These are phyloP conservation scores for Neolamprologus tretocephalus DNA, from an alignment of 2,113 vertebrate genomes.

Conservation along the genomic window DNA sequence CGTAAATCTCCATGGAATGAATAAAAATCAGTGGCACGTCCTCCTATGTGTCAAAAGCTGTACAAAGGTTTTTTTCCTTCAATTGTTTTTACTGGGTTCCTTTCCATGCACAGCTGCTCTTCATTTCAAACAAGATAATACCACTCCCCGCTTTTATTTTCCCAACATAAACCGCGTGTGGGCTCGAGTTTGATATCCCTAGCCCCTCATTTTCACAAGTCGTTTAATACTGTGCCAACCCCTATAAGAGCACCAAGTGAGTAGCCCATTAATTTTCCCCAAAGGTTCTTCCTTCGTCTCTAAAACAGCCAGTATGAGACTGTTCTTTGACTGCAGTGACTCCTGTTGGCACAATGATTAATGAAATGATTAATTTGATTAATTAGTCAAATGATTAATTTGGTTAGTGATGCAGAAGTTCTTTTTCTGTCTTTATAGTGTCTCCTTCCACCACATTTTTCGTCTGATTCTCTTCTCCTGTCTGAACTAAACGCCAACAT, in stretches of 20 bases:
- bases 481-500: neutral
- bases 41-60: neutral
- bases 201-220: slow-evolving; percentile 1
- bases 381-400: slow-evolving; percentile 16
- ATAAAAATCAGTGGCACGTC: neutral
- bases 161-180: neutral
- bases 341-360: neutral
- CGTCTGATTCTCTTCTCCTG: neutral
- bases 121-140: neutral
- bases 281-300: neutral
- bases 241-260: neutral
- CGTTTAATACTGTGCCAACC: neutral
- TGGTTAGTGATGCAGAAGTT: neutral
- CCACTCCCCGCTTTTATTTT: neutral
- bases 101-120: neutral
- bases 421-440: neutral
- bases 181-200: neutral
- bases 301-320: neutral
- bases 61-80: neutral
- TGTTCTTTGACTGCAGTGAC: neutral
- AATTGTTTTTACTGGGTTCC: neutral
- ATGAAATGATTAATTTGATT: slow-evolving; percentile 8
- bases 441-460: neutral
- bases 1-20: neutral
- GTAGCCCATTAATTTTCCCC: neutral